phyloP scores from a whole-genome alignment of 2,888 invertebrate species.

The Copidosoma aretas region DNA sequence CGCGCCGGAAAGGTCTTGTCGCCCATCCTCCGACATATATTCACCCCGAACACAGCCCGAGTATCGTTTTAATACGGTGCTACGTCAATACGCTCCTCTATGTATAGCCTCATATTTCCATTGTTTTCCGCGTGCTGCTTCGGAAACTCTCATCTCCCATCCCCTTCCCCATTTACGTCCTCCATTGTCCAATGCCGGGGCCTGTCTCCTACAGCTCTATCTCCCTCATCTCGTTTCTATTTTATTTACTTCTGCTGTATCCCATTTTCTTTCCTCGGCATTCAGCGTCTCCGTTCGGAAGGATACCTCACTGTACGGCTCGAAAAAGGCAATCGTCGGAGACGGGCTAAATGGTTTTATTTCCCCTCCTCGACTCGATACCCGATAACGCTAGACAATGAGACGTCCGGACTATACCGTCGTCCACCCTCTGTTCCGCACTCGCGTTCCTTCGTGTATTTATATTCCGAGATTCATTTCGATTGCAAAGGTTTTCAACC shows the following conservation, averaged over 20 bases:
- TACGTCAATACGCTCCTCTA: neutral
- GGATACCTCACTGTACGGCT: neutral
- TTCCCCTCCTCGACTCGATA: conserved; percentile 14
- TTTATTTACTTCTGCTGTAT: too few species aligned
- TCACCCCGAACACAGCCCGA: neutral
- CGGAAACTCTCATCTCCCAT: neutral
- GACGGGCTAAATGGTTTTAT: conserved; percentile 47
- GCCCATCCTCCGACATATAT: conserved; percentile 3
- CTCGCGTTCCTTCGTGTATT: too few species aligned
- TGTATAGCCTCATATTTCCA: neutral
- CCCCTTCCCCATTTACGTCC: neutral
- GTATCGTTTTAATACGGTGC: neutral
- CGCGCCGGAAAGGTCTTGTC: too few species aligned
- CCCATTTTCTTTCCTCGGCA: neutral
- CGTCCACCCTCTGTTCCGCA: neutral
- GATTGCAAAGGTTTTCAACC: too few species aligned
- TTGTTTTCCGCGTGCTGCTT: neutral
- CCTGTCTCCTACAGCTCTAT: neutral
- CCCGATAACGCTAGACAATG: conserved; percentile 36
- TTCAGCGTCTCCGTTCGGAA: neutral
- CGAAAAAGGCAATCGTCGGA: conserved; percentile 12
- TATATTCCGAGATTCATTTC: too few species aligned
- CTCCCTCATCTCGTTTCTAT: neutral
- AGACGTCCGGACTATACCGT: conserved; percentile 26
- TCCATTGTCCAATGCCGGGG: neutral